Evolutionary conservation across 2,113 vertebrate genomes (phyloP).

Genomic region (Gadus chalcogrammus): DNA sequence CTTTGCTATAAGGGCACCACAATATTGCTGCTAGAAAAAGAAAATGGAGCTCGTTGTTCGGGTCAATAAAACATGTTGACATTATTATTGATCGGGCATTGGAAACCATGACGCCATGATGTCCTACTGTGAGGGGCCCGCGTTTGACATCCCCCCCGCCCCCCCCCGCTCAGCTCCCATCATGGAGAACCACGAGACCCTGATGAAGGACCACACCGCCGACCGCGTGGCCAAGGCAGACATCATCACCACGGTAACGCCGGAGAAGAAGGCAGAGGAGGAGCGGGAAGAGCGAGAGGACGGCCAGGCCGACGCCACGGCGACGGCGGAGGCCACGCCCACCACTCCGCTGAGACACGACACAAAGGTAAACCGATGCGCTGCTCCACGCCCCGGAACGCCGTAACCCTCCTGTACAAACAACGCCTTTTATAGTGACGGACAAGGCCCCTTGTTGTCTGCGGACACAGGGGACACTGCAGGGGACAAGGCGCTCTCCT

Average conservation of each 20-base stretch:
- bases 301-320: slow-evolving; percentile 53
- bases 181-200: slow-evolving; percentile 90
- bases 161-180: slow-evolving; percentile 88
- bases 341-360: slow-evolving; percentile 74
- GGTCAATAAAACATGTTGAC: too few species aligned
- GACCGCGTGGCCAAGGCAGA: slow-evolving; percentile 82
- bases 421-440: not conserved
- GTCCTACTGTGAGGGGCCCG: not conserved
- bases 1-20: too few species aligned
- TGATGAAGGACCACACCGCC: slow-evolving; percentile 86
- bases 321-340: slow-evolving; percentile 69
- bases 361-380: slow-evolving; percentile 80
- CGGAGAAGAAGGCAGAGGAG: slow-evolving; percentile 89
- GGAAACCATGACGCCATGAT: not conserved
- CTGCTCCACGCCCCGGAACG: not conserved
- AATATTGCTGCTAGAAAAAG: too few species aligned
- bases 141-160: slow-evolving; percentile 9
- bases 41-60: too few species aligned
- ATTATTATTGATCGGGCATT: not conserved
- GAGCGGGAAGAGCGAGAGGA: slow-evolving; percentile 79
- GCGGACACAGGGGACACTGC: not conserved
- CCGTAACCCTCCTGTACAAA: not conserved
- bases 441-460: too few species aligned
- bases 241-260: slow-evolving; percentile 89
- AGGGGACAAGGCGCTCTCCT: not conserved